A percentile compares a stretch with the other conserved stretches of the same genome.
These are phyloP conservation scores for Myotis lucifugus DNA, from an alignment of 2,113 vertebrate species.

Conservation along the genomic window DNA sequence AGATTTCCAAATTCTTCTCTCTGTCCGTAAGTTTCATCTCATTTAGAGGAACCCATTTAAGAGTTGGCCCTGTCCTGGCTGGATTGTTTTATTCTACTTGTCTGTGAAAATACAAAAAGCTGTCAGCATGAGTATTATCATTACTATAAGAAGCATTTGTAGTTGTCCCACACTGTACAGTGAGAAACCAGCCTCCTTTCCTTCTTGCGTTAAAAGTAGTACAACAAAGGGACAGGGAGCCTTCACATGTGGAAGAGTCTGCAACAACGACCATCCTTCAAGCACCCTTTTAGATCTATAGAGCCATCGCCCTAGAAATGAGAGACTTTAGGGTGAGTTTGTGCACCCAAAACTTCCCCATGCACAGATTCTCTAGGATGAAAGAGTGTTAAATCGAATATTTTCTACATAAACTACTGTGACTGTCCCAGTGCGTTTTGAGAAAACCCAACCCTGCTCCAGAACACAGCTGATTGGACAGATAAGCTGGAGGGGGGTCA, in stretches of 20 bases:
- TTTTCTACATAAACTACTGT: background rate
- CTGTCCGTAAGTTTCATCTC: background rate
- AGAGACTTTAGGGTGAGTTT: background rate
- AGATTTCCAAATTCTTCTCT: background rate
- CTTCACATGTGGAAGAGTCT: background rate
- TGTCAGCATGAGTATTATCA: background rate
- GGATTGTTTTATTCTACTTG: background rate
- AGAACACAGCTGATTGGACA: background rate
- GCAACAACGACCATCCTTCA: background rate
- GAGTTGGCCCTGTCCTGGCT: background rate
- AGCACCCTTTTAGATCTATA: background rate
- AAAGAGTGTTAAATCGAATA: background rate
- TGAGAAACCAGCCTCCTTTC: background rate
- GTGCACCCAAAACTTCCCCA: background rate
- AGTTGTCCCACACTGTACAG: background rate
- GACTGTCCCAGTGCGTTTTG: background rate
- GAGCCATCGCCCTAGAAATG: background rate
- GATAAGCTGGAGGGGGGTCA: background rate
- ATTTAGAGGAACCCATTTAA: background rate
- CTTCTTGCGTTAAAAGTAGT: background rate
- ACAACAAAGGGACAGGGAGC: background rate
- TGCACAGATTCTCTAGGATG: background rate
- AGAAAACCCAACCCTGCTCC: background rate
- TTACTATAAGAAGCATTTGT: slow-evolving; percentile 5
- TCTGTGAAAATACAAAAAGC: background rate